Percentiles rank a stretch among this genome's conserved stretches.
Evolutionary conservation across 1,140 invertebrate genomes (phyloP).

Genomic region (Ceratina japonica): DNA sequence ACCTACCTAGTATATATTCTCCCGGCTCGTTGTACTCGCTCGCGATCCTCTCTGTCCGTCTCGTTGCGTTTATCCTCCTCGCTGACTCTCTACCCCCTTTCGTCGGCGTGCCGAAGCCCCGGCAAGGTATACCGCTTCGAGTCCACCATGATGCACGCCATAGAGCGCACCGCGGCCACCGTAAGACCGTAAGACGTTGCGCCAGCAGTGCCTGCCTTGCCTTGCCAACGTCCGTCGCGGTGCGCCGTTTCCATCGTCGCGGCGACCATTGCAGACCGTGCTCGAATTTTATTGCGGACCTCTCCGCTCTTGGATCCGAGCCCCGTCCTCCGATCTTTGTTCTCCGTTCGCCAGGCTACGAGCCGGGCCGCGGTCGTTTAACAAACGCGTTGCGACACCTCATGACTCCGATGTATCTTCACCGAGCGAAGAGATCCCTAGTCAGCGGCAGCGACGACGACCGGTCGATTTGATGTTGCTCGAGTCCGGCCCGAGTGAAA

Average conservation of each 20-base stretch:
- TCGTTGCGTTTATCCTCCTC: constrained; percentile 13
- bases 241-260: constrained; percentile 34
- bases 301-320: too few species aligned
- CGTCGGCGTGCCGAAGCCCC: constrained; percentile 33
- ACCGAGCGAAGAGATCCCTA: too few species aligned
- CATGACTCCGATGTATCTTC: too few species aligned
- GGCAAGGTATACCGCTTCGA: constrained; percentile 59
- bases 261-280: background rate
- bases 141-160: constrained; percentile 65
- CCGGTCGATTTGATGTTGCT: too few species aligned
- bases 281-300: too few species aligned
- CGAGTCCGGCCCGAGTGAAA: background rate
- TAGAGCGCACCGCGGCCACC: constrained; percentile 54
- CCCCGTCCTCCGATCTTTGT: too few species aligned
- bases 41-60: constrained; percentile 18
- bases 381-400: too few species aligned
- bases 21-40: constrained; percentile 50
- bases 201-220: constrained; percentile 52
- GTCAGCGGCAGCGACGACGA: too few species aligned
- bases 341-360: too few species aligned
- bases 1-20: constrained; percentile 69
- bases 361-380: too few species aligned
- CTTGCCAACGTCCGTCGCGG: constrained; percentile 58
- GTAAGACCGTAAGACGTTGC: constrained; percentile 44
- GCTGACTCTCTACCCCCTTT: constrained; percentile 39